Conservation (phyloP, 30 jellyfish, hydroid and myxozoan genomes). For the Pelagia noctiluca region DNA sequence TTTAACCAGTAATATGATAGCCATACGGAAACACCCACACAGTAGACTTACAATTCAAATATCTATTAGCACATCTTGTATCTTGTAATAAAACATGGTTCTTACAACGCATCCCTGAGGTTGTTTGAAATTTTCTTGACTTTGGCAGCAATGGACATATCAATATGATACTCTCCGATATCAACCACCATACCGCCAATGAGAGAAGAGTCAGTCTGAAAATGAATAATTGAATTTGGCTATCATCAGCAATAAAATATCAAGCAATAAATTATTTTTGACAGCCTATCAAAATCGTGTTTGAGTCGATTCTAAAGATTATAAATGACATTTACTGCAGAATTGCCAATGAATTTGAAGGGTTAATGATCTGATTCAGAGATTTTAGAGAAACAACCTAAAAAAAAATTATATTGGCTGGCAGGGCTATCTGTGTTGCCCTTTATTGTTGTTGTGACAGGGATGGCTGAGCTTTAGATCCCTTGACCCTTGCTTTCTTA, state of each 20-base stretch:
- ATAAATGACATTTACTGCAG: not conserved
- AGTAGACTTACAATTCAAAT: not conserved
- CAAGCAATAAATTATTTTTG: not conserved
- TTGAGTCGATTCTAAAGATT: not conserved
- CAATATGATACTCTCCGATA: constrained; percentile 94
- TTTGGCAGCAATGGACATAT: constrained; percentile 95
- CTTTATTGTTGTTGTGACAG: too few species aligned
- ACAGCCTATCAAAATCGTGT: too few species aligned
- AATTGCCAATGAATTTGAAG: not conserved
- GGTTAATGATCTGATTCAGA: not conserved
- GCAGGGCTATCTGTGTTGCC: too few species aligned
- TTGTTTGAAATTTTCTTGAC: constrained; percentile 75
- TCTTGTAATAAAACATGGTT: not conserved
- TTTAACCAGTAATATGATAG: too few species aligned
- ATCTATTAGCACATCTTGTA: not conserved
- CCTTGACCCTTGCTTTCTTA: too few species aligned
- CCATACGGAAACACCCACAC: too few species aligned
- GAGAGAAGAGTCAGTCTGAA: constrained; percentile 74
- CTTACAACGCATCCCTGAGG: constrained; percentile 72
- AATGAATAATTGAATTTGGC: not conserved
- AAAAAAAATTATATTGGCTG: too few species aligned
- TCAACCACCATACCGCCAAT: constrained; percentile 98
- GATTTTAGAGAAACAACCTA: too few species aligned
- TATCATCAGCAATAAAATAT: not conserved
- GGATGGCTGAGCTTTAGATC: too few species aligned